A percentile compares a stretch with the other conserved stretches of the same genome.
Evolutionary conservation across 2,888 invertebrate species (phyloP).

Genomic region (Polyommatus iphigenia): DNA sequence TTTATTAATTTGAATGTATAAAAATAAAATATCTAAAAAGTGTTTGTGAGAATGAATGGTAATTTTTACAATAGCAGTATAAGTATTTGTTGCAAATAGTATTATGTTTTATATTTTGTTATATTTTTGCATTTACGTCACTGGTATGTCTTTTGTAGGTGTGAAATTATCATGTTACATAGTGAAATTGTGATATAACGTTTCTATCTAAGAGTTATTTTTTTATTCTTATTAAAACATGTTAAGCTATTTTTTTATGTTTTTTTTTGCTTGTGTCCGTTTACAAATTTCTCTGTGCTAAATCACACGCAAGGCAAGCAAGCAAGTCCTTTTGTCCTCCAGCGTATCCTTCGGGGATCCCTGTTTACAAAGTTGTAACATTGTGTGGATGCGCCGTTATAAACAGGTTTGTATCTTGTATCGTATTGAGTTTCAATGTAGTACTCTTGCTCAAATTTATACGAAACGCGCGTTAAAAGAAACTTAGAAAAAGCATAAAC

Average conservation of each 20-base stretch:
- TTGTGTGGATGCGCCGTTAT: not conserved
- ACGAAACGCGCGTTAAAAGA: not conserved
- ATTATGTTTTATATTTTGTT: constrained; percentile 28
- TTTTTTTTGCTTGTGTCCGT: not conserved
- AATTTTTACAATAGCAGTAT: not conserved
- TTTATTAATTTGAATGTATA: not conserved
- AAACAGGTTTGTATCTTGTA: not conserved
- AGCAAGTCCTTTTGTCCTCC: not conserved
- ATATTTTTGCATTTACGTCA: constrained; percentile 29
- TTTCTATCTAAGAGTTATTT: constrained; percentile 28
- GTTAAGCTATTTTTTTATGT: not conserved
- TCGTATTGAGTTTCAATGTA: not conserved
- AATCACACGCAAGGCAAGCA: not conserved
- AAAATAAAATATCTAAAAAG: not conserved
- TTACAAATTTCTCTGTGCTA: not conserved
- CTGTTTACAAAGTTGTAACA: not conserved
- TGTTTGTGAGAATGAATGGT: not conserved
- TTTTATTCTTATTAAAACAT: constrained; percentile 28
- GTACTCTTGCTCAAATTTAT: not conserved
- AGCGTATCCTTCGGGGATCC: not conserved
- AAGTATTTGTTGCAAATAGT: constrained; percentile 28
- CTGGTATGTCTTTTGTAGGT: constrained; percentile 11
- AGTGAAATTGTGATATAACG: constrained; percentile 26
- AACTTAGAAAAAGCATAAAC: not conserved
- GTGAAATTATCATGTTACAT: constrained; percentile 22